Evolutionary conservation across 2,888 invertebrate species (phyloP), one percentile per base, ranked within the genome.

Genomic region (Orchesella flavescens): DNA sequence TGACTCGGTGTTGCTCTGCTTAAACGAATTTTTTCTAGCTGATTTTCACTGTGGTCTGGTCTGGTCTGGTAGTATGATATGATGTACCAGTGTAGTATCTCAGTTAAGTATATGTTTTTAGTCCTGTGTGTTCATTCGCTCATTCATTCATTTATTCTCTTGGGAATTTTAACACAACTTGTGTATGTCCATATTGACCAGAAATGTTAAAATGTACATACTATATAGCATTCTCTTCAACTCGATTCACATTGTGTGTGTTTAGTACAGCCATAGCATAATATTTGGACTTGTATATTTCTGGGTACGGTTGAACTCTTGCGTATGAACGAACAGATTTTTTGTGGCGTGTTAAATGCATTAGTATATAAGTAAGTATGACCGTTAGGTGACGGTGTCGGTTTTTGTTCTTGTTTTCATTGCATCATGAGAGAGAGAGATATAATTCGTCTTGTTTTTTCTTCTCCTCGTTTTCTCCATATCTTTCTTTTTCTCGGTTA

Each of bases 101-200:
- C 34, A 34, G 34, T 34, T 34, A 34, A 34, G 34, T 34, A 34
- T 34, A 34, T 34, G 34, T 34, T 34, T 34, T 34, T 34, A 34
- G 44, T 59, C 12, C n/a, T 12, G 61, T 61, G 61, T 23, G 61
- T 61, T 24, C 24, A 21, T 19, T 19, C n/a, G 57, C 57, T 57
- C 57, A 63, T 63, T 63, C 44, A 7, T 66, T 66, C 66, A 66
- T 66, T 66, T 66, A 66, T 66, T 66, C 66, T 44, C 9, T 43
- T 66, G 66, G 66, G 66, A 66, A 66, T 66, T 66, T 66, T 43
- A n/a, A 17, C n/a, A 53, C 17, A 19, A 7, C 34, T 5, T 66
- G 17, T 66, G 17, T 44, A 66, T 17, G 24, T 63, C 2, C 66
- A 24, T n/a, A 53, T 53, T 19, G n/a, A 9, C 9, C 17, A n/a